Percentiles rank a stretch among this genome's conserved stretches.
Evolutionary conservation across 2,888 invertebrate genomes (phyloP).

Genomic region (Pollenia amentaria): DNA sequence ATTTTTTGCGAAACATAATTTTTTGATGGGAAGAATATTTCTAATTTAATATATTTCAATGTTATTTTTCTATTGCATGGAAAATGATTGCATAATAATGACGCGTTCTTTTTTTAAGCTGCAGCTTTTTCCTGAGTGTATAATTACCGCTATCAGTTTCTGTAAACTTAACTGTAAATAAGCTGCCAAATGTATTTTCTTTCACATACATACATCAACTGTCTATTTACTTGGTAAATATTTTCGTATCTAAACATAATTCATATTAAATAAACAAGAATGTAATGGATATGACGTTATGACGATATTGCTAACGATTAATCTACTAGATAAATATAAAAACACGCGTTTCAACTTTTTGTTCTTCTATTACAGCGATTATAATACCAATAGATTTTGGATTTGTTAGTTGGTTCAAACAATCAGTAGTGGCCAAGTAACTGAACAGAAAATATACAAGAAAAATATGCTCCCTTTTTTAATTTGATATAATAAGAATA

Average conservation of each 20-base stretch:
- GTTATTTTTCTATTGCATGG: too few species aligned
- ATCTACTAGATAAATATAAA: slow-evolving; percentile 67
- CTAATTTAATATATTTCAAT: too few species aligned
- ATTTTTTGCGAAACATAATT: too few species aligned
- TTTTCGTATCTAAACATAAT: slow-evolving; percentile 17
- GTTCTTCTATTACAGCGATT: slow-evolving; percentile 30
- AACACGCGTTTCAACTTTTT: slow-evolving; percentile 64
- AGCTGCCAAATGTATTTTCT: neutral
- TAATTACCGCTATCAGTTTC: neutral
- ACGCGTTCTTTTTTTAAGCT: too few species aligned
- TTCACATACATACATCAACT: neutral
- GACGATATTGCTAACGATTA: slow-evolving; percentile 61
- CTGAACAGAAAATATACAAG: too few species aligned
- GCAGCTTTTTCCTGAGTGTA: too few species aligned
- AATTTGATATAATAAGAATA: neutral
- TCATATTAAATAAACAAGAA: slow-evolving; percentile 55
- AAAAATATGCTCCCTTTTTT: too few species aligned
- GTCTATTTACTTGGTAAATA: neutral
- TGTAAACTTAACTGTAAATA: neutral
- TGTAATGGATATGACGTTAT: slow-evolving; percentile 61
- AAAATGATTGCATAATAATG: too few species aligned
- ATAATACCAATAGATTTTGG: slow-evolving; percentile 18
- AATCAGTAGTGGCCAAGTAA: neutral
- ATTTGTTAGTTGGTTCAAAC: slow-evolving; percentile 11
- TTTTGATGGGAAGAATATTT: too few species aligned